A percentile compares a stretch with the other conserved stretches of the same genome.
Conservation (phyloP, 2,113 vertebrate species). For the Saguinus imperator region DNA sequence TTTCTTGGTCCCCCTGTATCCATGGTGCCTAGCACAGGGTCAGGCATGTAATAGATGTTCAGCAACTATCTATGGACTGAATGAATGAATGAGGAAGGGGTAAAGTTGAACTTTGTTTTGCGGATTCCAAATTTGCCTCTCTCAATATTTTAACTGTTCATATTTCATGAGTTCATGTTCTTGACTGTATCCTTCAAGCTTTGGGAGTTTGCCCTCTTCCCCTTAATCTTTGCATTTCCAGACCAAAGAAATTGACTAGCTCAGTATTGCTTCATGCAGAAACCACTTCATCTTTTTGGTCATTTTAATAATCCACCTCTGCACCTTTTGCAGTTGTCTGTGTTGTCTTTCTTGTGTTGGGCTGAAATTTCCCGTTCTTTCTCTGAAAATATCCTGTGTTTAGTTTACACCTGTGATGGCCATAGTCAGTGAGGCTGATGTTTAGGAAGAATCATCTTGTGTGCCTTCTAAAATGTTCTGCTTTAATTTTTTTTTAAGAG, state of each 20-base stretch:
- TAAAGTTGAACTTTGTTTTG: neutral
- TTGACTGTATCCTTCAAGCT: neutral
- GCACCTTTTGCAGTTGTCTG: neutral
- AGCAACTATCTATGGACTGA: neutral
- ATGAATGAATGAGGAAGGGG: no score
- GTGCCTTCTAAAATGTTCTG: neutral
- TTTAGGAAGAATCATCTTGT: neutral
- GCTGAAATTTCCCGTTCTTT: neutral
- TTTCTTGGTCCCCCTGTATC: neutral
- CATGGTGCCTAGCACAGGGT: fast-evolving
- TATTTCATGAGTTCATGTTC: neutral
- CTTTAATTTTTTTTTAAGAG: neutral
- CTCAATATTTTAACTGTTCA: neutral
- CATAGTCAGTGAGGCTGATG: neutral
- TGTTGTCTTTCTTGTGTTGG: neutral
- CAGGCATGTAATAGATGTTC: neutral
- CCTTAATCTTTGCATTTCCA: neutral
- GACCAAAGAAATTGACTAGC: neutral
- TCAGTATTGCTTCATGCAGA: neutral
- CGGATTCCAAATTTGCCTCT: neutral
- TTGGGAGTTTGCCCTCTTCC: neutral
- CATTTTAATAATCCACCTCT: neutral
- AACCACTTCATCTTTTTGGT: neutral
- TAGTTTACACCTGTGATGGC: neutral
- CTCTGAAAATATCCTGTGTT: neutral